Evolutionary conservation across 2,113 vertebrate genomes (phyloP), one percentile per base, ranked within the genome.

Genomic region (Tychaedon coryphoeus): DNA sequence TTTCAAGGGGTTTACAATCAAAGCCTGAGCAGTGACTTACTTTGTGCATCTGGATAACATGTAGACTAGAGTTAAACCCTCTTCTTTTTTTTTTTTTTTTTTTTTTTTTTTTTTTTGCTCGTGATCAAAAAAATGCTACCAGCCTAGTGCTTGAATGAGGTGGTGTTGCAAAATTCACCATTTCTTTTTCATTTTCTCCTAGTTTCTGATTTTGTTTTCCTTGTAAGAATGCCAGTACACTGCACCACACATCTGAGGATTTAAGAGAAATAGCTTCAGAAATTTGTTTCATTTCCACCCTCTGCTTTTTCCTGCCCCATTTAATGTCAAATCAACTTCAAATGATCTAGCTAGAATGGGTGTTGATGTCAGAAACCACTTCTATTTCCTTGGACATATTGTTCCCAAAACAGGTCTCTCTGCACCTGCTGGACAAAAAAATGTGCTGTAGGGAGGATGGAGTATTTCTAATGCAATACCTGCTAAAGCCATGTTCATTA

Each of bases 21-120:
- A 89, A 85, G 4, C 13, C 26, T 76, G 31, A 86, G 11, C 36
- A 13, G 12, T 2, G 2, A 54, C 13, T 58, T 22, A 31, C 13
- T 36, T 42, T 0, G 0, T 26, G 10, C 9, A 25, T 31, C 19
- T 67, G 29, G 25, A 67, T 10, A 67, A 42, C 0, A 5, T 7
- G 8, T 17, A 53, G 6, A 14, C 64, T 43, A 70, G 19, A 40
- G 15, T 47, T 66, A 40, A 43, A 40, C 1, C 33, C 7, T 24
- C 4, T 13, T 24, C 5, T 12, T 47, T 23, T 47, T 29, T 34
- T 29, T 42, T 15, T 15, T 14, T 20, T 69, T n/a, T 24, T 43
- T 43, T 43, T 43, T 43, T 8, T 43, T 43, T 17, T 15, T 43
- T 43, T 43, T 43, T 7, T 43, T 43, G 42, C 7, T 72, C 18